Percentiles rank a stretch among this genome's conserved stretches.
These are phyloP conservation scores for Aldrovandia affinis DNA, from an alignment of 2,797 vertebrate species.

Conservation along the genomic window DNA sequence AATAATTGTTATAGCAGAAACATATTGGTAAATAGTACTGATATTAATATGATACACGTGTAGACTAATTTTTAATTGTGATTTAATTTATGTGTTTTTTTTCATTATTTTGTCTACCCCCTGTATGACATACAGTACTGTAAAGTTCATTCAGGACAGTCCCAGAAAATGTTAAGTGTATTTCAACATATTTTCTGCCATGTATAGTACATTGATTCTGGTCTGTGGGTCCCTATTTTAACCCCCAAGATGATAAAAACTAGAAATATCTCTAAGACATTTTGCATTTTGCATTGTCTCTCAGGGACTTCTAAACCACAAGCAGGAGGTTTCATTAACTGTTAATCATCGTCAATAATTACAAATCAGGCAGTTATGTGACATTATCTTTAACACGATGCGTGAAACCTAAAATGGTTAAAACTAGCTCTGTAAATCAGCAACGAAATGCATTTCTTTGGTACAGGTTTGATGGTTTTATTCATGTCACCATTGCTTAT, in stretches of 20 bases:
- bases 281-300: neutral
- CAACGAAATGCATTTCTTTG: neutral
- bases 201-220: neutral
- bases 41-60: no score
- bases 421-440: neutral
- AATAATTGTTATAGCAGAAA: no score
- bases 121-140: neutral
- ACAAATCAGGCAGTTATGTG: neutral
- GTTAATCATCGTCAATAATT: neutral
- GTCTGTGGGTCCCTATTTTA: neutral
- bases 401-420: neutral
- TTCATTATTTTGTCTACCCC: no score
- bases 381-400: neutral
- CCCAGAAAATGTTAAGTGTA: neutral
- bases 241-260: neutral
- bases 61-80: no score
- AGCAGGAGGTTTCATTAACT: neutral
- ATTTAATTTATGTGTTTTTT: no score
- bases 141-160: neutral
- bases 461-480: neutral
- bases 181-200: neutral
- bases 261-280: no score
- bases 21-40: no score
- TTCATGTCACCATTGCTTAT: neutral
- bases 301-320: neutral